These are phyloP conservation scores for Drosophila miranda DNA, from an alignment of 1,140 invertebrate species.

Conservation along the genomic window DNA sequence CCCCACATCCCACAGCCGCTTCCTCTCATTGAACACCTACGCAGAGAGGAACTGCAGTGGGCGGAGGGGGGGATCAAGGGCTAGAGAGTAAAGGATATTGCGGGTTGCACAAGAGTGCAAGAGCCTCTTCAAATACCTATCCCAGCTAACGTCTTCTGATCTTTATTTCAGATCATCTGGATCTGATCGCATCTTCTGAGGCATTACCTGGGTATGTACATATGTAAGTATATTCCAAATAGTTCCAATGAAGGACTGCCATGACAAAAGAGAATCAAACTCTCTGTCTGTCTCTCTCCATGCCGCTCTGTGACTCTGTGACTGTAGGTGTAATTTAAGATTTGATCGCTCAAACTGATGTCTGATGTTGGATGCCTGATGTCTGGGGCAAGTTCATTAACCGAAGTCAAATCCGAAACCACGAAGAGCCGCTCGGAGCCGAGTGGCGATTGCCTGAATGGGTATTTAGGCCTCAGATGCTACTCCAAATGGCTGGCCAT, in stretches of 20 bases:
- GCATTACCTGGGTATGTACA: no score
- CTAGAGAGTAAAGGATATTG: neutral
- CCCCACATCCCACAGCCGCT: conserved; percentile 12
- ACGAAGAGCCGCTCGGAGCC: conserved; percentile 19
- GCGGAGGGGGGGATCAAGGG: neutral
- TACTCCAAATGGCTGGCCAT: conserved; percentile 39
- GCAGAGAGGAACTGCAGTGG: no score
- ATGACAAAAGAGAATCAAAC: neutral
- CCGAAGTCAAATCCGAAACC: conserved; percentile 22
- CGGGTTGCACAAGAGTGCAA: no score
- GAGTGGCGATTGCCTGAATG: conserved; percentile 28
- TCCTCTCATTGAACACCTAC: conserved; percentile 15
- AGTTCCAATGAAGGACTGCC: no score
- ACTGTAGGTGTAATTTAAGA: conserved; percentile 25
- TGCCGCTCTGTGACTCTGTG: neutral
- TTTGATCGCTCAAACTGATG: conserved; percentile 27
- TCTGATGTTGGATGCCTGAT: no score
- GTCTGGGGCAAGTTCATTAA: conserved; percentile 34
- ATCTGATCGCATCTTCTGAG: no score
- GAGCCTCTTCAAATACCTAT: no score
- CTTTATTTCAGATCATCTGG: no score
- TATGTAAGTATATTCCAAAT: no score
- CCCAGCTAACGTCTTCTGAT: no score
- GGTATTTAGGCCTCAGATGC: neutral
- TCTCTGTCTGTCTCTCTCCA: no score